Evolutionary conservation across 2,888 invertebrate genomes (phyloP).

Genomic region (Thymelicus lineola): DNA sequence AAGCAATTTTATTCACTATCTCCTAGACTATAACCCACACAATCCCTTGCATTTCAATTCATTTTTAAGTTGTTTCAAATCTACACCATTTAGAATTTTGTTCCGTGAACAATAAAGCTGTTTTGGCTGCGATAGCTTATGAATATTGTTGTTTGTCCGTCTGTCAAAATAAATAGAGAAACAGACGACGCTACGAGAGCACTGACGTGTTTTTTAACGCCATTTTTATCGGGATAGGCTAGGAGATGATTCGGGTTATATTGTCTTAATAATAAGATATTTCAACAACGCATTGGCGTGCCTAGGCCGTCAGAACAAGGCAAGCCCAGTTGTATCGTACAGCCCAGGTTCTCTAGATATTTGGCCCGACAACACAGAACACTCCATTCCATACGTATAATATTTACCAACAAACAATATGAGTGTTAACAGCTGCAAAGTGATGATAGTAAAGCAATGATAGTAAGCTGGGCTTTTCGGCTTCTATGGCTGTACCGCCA

Average conservation of each 20-base stretch:
- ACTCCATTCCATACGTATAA: too few species aligned
- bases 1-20: not conserved
- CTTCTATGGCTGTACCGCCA: too few species aligned
- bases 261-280: not conserved
- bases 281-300: too few species aligned
- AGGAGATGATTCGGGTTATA: not conserved
- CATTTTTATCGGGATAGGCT: constrained; percentile 23
- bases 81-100: constrained; percentile 1
- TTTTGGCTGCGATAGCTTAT: constrained; percentile 20
- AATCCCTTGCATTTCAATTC: not conserved
- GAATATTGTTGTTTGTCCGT: constrained; percentile 36
- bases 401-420: too few species aligned
- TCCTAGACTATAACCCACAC: constrained; percentile 13
- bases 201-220: constrained; percentile 35
- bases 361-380: too few species aligned
- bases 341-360: too few species aligned
- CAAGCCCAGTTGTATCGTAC: too few species aligned
- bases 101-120: constrained; percentile 24
- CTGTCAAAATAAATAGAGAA: constrained; percentile 38
- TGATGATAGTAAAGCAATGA: too few species aligned
- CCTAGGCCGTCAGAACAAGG: too few species aligned
- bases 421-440: too few species aligned
- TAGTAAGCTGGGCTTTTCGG: too few species aligned
- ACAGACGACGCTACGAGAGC: constrained; percentile 26
- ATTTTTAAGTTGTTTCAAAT: not conserved